These are phyloP conservation scores for Tinea trinotella DNA, from an alignment of 2,888 invertebrate genomes.

Conservation along the genomic window DNA sequence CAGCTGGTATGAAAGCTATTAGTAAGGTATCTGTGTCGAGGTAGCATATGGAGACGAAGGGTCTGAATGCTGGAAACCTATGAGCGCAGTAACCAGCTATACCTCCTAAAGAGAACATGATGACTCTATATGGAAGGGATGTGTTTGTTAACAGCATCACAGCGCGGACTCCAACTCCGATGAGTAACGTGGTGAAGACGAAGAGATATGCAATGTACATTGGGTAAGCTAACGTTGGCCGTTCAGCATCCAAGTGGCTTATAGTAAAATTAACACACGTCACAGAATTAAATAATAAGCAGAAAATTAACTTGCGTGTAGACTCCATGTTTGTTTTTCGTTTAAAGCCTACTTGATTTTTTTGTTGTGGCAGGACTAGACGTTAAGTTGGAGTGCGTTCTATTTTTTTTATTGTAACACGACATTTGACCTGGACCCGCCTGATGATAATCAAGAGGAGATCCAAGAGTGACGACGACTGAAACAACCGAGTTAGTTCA, in stretches of 20 bases:
- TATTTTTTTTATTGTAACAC: no score
- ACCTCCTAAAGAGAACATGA: slow-evolving; percentile 55
- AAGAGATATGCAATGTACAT: slow-evolving; percentile 42
- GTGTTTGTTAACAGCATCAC: slow-evolving; percentile 45
- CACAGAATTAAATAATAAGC: not conserved
- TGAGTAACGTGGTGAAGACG: slow-evolving; percentile 40
- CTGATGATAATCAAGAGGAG: no score
- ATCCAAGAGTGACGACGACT: no score
- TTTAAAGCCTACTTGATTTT: slow-evolving; percentile 8
- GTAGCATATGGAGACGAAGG: slow-evolving; percentile 46
- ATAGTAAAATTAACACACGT: not conserved
- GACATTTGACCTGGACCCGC: no score
- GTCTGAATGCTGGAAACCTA: slow-evolving; percentile 40
- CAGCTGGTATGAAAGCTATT: slow-evolving; percentile 41
- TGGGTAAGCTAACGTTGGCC: slow-evolving; percentile 44
- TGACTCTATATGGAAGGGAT: slow-evolving; percentile 47
- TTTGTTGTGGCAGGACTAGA: not conserved
- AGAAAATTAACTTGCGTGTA: not conserved
- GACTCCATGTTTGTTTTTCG: not conserved
- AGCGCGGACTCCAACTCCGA: slow-evolving; percentile 47
- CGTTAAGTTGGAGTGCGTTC: not conserved
- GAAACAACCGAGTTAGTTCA: no score
- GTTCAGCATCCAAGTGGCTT: slow-evolving; percentile 26
- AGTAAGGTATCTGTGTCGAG: slow-evolving; percentile 45
- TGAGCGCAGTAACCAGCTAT: slow-evolving; percentile 47